Percentiles rank a stretch among this genome's conserved stretches.
phyloP scores from a whole-genome alignment of 2,113 vertebrate species.

The Gobiocypris rarus region DNA sequence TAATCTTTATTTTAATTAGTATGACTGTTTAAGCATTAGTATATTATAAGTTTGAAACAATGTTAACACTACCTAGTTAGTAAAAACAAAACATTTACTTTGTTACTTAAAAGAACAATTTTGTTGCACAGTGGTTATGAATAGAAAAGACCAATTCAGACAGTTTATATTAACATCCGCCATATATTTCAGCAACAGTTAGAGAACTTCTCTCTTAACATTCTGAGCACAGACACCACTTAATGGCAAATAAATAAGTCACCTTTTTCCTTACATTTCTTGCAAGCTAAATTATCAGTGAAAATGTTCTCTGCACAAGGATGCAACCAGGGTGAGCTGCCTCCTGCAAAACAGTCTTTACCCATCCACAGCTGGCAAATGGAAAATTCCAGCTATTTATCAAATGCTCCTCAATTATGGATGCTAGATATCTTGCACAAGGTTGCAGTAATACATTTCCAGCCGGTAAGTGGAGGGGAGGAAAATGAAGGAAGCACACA shows the following conservation, averaged over 20 bases:
- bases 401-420: slow-evolving; percentile 75
- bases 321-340: background rate
- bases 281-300: slow-evolving; percentile 17
- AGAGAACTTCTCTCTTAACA: slow-evolving; percentile 32
- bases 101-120: background rate
- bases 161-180: slow-evolving; percentile 39
- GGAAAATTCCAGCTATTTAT: slow-evolving; percentile 74
- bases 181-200: slow-evolving; percentile 13
- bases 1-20: background rate
- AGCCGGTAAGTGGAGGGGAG: slow-evolving; percentile 52
- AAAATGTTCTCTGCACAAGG: background rate
- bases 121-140: background rate
- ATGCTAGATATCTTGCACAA: slow-evolving; percentile 71
- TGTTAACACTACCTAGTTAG: background rate
- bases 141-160: slow-evolving; percentile 36
- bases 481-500: slow-evolving; percentile 53
- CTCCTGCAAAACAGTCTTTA: slow-evolving; percentile 22
- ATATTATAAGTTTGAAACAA: too few species aligned
- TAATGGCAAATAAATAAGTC: slow-evolving; percentile 48
- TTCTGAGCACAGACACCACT: slow-evolving; percentile 35
- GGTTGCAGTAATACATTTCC: slow-evolving; percentile 72
- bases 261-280: background rate
- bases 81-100: background rate
- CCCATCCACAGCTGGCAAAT: slow-evolving; percentile 58
- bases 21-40: too few species aligned